phyloP scores from a whole-genome alignment of 2,888 invertebrate genomes.

The Yponomeuta malinellus region DNA sequence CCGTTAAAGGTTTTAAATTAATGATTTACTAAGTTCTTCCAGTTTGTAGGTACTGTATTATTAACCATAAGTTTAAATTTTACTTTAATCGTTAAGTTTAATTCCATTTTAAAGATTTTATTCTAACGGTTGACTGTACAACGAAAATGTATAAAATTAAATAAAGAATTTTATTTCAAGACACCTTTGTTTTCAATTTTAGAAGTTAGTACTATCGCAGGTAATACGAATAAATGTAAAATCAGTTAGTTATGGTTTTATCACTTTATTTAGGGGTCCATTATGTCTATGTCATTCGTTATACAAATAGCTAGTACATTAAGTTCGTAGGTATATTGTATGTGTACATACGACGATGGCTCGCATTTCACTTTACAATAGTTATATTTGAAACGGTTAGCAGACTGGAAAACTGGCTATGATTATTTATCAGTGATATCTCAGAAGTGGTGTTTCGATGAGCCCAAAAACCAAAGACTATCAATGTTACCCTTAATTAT shows the following conservation, averaged over 20 bases:
- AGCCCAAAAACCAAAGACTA: not conserved
- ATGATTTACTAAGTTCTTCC: slow-evolving; percentile 13
- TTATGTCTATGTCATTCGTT: slow-evolving; percentile 31
- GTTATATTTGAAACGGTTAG: not conserved
- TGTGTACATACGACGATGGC: slow-evolving; percentile 1
- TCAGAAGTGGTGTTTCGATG: not conserved
- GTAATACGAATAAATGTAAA: not conserved
- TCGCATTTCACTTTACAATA: not conserved
- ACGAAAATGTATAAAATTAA: slow-evolving; percentile 43
- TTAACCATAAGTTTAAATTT: not conserved
- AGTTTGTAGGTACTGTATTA: not conserved
- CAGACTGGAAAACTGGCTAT: not conserved
- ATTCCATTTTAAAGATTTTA: slow-evolving; percentile 37
- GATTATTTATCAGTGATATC: not conserved
- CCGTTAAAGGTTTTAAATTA: slow-evolving; percentile 2
- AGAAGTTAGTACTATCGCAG: too few species aligned
- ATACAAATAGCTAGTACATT: slow-evolving; percentile 8
- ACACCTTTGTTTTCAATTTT: not conserved
- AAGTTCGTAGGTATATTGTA: not conserved
- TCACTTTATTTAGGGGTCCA: slow-evolving; percentile 48
- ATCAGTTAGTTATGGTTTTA: slow-evolving; percentile 18
- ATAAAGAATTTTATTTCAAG: slow-evolving; percentile 25
- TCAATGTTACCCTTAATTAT: not conserved
- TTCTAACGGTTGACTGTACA: slow-evolving; percentile 55
- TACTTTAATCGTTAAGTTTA: slow-evolving; percentile 29